Evolutionary conservation across 2,797 vertebrate species (phyloP).

Genomic region (Hozukius guyotensis): DNA sequence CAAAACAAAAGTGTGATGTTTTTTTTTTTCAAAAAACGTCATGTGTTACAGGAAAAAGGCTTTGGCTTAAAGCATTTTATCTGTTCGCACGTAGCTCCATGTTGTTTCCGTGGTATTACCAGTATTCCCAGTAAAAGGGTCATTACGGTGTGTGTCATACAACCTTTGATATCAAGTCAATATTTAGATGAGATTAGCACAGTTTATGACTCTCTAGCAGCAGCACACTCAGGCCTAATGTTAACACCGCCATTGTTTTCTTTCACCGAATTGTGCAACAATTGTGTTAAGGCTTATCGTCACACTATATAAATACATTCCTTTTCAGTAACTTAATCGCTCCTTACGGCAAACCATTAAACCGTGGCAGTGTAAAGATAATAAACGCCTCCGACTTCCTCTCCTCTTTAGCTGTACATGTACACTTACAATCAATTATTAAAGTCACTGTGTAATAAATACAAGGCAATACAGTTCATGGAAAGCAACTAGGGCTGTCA

Average conservation of each 20-base stretch:
- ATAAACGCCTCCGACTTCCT: background rate
- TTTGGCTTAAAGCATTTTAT: background rate
- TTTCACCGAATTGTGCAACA: background rate
- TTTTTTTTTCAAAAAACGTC: background rate
- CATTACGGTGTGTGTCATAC: constrained; percentile 14
- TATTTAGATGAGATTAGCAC: constrained; percentile 46
- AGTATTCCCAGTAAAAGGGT: constrained; percentile 25
- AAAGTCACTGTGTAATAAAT: background rate
- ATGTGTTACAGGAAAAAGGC: background rate
- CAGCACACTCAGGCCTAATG: background rate
- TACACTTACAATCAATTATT: background rate
- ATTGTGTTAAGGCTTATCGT: background rate
- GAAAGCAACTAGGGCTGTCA: background rate
- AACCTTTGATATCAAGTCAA: constrained; percentile 37
- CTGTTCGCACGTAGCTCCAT: background rate
- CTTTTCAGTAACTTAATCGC: background rate
- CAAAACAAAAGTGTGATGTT: background rate
- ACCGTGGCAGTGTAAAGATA: background rate
- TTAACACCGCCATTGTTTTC: background rate
- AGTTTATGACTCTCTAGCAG: constrained; percentile 13
- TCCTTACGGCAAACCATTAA: background rate
- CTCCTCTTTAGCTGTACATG: background rate
- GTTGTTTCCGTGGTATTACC: background rate
- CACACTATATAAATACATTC: constrained; percentile 1
- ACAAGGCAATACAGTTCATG: background rate